These are phyloP conservation scores for Nilaparvata lugens DNA, from an alignment of 1,140 invertebrate species.

Conservation along the genomic window DNA sequence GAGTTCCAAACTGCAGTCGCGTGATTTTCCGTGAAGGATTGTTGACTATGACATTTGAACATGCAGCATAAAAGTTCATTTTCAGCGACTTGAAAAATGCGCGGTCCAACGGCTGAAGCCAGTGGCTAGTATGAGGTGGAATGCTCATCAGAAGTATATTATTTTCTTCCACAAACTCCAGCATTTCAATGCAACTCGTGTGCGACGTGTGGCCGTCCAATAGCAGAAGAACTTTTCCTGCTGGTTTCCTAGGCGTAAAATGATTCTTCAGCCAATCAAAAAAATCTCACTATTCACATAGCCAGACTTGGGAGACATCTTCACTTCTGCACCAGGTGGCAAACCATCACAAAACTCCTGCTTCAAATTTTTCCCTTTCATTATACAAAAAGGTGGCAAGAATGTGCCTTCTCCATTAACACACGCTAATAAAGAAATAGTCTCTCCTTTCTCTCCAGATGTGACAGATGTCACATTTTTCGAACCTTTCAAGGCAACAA, in stretches of 20 bases:
- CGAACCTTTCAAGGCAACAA: constrained; percentile 22
- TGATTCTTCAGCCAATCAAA: constrained; percentile 32
- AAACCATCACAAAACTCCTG: constrained; percentile 26
- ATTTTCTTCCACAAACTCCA: constrained; percentile 26
- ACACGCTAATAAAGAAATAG: constrained; percentile 24
- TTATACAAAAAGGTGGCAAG: constrained; percentile 22
- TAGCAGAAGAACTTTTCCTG: constrained; percentile 23
- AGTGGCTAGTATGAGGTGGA: constrained; percentile 29
- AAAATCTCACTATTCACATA: constrained; percentile 33
- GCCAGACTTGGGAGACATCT: constrained; percentile 32
- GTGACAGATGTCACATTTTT: constrained; percentile 22
- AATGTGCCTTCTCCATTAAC: constrained; percentile 24
- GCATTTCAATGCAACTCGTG: constrained; percentile 20
- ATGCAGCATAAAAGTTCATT: not conserved
- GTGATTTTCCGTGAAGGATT: constrained; percentile 2
- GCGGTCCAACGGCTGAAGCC: constrained; percentile 28
- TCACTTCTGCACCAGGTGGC: constrained; percentile 27
- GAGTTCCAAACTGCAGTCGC: not conserved
- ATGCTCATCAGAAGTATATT: constrained; percentile 28
- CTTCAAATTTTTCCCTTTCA: constrained; percentile 26
- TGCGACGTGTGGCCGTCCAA: constrained; percentile 25
- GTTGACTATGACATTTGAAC: not conserved
- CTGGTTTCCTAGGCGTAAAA: constrained; percentile 28
- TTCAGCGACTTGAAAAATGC: constrained; percentile 30
- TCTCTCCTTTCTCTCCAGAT: constrained; percentile 26